A percentile compares a stretch with the other conserved stretches of the same genome.
phyloP scores from a whole-genome alignment of 35 echinoderm and acorn worm genomes.

The Acanthaster planci region DNA sequence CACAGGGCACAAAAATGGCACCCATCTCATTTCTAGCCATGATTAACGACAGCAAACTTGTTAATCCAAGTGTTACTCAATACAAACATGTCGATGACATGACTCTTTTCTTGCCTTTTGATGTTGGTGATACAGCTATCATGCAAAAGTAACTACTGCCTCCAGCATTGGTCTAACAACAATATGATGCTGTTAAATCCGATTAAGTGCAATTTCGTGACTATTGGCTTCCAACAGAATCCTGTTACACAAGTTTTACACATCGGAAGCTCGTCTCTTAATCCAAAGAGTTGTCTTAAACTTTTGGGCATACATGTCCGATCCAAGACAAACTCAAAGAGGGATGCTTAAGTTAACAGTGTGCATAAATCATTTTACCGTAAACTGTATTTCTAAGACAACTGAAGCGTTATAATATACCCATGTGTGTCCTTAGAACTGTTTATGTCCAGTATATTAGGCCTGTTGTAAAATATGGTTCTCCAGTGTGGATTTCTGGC shows the following conservation, averaged over 20 bases:
- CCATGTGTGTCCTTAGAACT: neutral
- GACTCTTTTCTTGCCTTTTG: neutral
- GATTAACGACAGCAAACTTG: constrained; percentile 16
- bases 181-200: constrained; percentile 16
- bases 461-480: neutral
- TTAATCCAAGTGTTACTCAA: too few relatives aligned
- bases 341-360: neutral
- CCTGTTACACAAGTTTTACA: too few relatives aligned
- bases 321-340: neutral
- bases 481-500: too few relatives aligned
- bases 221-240: constrained; percentile 27
- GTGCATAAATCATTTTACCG: neutral
- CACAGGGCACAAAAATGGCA: constrained; percentile 43
- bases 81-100: too few relatives aligned
- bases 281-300: neutral
- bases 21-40: constrained; percentile 36
- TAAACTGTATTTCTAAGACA: neutral
- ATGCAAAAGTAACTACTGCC: neutral
- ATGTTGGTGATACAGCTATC: neutral
- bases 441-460: neutral
- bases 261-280: too few relatives aligned
- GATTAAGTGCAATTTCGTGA: constrained; percentile 33
- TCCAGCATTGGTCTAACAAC: neutral
- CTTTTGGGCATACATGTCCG: neutral
- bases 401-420: neutral